Base-by-base conservation (phyloP, 2,797 vertebrate genomes). In the Falco rusticolus region DNA sequence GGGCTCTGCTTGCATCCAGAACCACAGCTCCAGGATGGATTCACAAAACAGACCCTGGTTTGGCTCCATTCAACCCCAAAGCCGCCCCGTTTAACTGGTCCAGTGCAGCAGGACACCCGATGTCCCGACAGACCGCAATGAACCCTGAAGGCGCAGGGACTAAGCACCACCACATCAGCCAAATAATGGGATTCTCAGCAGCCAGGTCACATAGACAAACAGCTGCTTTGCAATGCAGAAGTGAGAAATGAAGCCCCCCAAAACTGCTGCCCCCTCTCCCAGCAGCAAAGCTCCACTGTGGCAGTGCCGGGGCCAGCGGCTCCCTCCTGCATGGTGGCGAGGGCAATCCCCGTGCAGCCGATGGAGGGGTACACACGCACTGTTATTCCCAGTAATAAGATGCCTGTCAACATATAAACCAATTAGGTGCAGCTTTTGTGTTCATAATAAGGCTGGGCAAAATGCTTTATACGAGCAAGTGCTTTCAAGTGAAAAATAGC, bases 401-500 rank as follows among this genome's bases (percentile, higher is more conserved):
- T 50, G 83, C 64, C 86, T 82, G 84, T 90, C 95, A 93, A 63
- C 90, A 82, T 88, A 68, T 39, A 93, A 94, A 91, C 78, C 96
- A 96, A 94, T 95, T 91, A 91, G 94, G 84, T 86, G 79, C 87
- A 81, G 94, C 87, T 87, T 92, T 89, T 94, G 84, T 94, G 87
- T 37, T 87, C 29, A 0, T 61, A 89, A 64, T 34, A 89, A 81
- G 70, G 83, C 77, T n/a, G 63, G 64, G 59, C 56, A 96, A 93
- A 90, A 84, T 16, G 85, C 63, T 93, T 90, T 91, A 77, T 54
- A 2, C 29, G 65, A 90, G 83, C 76, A 78, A 95, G 80, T 50
- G 88, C 91, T 94, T 96, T 93, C 93, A 91, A 95, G 93, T 95
- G 96, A 94, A 90, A 96, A 96, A 96, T 43, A 70, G 91, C 70